Evolutionary conservation across 92 coral and sea anemone species (phyloP).

Genomic region (Parazoanthus darwini): DNA sequence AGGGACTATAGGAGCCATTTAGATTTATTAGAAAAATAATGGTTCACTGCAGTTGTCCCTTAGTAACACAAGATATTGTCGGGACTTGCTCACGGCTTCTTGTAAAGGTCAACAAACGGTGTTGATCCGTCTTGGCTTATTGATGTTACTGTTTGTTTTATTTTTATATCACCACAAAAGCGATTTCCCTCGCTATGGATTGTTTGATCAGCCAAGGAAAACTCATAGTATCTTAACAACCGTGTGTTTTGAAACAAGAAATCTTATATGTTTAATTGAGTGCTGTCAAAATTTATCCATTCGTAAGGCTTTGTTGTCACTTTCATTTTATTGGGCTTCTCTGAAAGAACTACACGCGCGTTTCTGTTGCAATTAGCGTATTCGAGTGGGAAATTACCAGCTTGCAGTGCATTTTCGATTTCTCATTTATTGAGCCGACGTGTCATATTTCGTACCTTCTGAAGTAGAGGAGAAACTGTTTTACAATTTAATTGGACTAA

Average conservation of each 20-base stretch:
- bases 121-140: constrained; percentile 28
- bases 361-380: constrained; percentile 23
- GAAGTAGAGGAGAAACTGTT: background rate
- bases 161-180: constrained; percentile 21
- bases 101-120: background rate
- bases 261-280: background rate
- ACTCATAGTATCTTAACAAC: constrained; percentile 7
- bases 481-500: background rate
- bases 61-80: constrained; percentile 29
- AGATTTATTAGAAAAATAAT: constrained; percentile 20
- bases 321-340: background rate
- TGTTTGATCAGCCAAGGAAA: background rate
- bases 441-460: constrained; percentile 3
- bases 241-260: background rate
- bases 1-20: background rate
- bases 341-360: background rate
- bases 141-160: constrained; percentile 24
- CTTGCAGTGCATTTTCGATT: background rate
- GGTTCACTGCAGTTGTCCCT: background rate
- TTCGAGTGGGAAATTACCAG: background rate
- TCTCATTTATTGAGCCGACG: constrained; percentile 7
- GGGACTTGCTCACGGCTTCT: background rate
- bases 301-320: background rate
- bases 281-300: background rate
- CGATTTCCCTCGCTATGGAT: background rate